These are phyloP conservation scores for Coenonympha arcania DNA, from an alignment of 2,888 invertebrate species.

Conservation along the genomic window DNA sequence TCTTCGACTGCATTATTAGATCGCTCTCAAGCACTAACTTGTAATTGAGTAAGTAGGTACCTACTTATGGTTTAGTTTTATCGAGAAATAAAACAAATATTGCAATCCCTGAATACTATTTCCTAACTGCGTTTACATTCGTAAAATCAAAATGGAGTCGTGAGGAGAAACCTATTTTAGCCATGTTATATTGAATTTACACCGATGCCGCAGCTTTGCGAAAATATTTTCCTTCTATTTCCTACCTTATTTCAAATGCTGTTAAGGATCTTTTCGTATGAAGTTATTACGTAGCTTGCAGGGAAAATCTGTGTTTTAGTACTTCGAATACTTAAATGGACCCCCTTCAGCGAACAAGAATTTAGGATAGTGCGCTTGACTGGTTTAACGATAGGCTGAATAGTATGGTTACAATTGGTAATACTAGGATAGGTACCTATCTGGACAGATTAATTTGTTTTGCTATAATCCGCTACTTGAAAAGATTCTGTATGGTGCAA, in stretches of 20 bases:
- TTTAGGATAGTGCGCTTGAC: background rate
- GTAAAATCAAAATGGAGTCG: constrained; percentile 29
- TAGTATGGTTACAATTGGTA: too few relatives aligned
- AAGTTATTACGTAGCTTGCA: background rate
- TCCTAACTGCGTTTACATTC: constrained; percentile 28
- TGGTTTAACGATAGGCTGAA: background rate
- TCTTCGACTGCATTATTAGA: too few relatives aligned
- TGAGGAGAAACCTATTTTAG: constrained; percentile 29
- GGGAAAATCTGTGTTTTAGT: constrained; percentile 19
- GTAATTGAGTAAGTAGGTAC: too few relatives aligned
- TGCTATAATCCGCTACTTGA: too few relatives aligned
- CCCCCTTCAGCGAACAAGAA: background rate
- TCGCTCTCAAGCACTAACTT: too few relatives aligned
- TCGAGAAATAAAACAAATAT: background rate
- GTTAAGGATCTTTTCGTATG: constrained; percentile 6
- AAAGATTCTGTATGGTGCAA: too few relatives aligned
- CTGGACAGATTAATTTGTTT: too few relatives aligned
- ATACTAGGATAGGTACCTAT: too few relatives aligned
- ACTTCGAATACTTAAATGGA: constrained; percentile 18
- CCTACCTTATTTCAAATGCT: background rate
- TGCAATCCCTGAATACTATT: constrained; percentile 13
- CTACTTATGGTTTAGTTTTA: too few relatives aligned
- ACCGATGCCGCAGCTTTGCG: constrained; percentile 29
- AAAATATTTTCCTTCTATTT: background rate
- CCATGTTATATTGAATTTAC: constrained; percentile 37